These are phyloP conservation scores for Lypha dubia DNA, from an alignment of 2,888 invertebrate species.

Conservation along the genomic window DNA sequence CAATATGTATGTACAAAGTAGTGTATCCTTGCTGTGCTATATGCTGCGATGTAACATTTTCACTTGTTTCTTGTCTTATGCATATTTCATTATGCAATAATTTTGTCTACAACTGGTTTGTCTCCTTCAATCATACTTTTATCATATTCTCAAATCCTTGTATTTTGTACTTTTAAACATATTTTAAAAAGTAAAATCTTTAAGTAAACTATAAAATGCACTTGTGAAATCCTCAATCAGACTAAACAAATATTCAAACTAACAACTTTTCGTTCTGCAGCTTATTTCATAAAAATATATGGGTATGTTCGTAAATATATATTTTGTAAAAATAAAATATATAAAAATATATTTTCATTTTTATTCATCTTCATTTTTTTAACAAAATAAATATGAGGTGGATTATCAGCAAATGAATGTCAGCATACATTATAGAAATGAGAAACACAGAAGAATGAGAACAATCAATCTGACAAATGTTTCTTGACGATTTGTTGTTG, in stretches of 20 bases:
- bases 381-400: conserved; percentile 79
- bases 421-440: conserved; percentile 61
- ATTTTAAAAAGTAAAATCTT: conserved; percentile 62
- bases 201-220: conserved; percentile 72
- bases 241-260: conserved; percentile 81
- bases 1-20: too few relatives aligned
- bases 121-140: conserved; percentile 1
- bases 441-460: conserved; percentile 41
- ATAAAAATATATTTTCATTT: conserved; percentile 2
- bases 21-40: background rate
- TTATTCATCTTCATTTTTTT: conserved; percentile 61
- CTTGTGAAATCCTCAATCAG: conserved; percentile 83
- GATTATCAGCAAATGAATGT: conserved; percentile 76
- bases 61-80: conserved; percentile 17
- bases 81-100: conserved; percentile 67
- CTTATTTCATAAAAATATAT: conserved; percentile 14
- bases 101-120: conserved; percentile 55
- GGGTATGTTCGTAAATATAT: too few relatives aligned
- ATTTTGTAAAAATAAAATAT: conserved; percentile 7
- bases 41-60: background rate
- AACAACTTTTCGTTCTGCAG: conserved; percentile 15
- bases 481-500: conserved; percentile 12
- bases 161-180: conserved; percentile 37
- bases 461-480: conserved; percentile 1
- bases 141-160: background rate